Conservation (phyloP, 2,888 invertebrate genomes). For the Formica aserva region DNA sequence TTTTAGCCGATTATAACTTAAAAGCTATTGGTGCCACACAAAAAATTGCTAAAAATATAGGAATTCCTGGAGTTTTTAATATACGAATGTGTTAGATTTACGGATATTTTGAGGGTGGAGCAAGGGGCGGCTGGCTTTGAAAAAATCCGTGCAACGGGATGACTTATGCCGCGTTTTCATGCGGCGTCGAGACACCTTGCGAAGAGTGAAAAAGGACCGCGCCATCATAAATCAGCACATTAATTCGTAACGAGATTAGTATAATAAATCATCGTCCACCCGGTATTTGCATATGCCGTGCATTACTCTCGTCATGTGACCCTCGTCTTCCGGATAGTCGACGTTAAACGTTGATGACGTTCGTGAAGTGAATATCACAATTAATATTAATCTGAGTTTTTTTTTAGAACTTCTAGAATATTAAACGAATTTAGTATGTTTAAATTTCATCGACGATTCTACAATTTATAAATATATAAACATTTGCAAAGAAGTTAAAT, state of each 20-base stretch:
- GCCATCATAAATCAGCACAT: constrained; percentile 64
- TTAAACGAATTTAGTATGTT: neutral
- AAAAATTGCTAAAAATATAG: constrained; percentile 25
- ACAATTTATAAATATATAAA: neutral
- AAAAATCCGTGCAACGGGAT: constrained; percentile 49
- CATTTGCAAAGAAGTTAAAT: constrained; percentile 12
- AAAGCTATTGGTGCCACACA: neutral
- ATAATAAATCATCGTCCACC: constrained; percentile 67
- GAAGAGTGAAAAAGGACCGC: constrained; percentile 55
- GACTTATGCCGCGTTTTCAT: constrained; percentile 51
- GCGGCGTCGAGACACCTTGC: constrained; percentile 34
- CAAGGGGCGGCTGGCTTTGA: constrained; percentile 28
- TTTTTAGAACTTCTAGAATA: neutral
- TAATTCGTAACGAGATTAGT: constrained; percentile 72
- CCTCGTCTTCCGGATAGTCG: constrained; percentile 50
- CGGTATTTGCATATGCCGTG: constrained; percentile 48
- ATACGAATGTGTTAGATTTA: constrained; percentile 45
- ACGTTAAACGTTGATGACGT: constrained; percentile 51
- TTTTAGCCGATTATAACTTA: constrained; percentile 5
- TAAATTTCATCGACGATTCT: neutral
- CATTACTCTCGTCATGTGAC: constrained; percentile 57
- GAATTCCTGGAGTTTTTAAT: constrained; percentile 42
- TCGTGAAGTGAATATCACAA: constrained; percentile 56
- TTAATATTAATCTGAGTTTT: constrained; percentile 42
- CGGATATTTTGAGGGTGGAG: constrained; percentile 25